Conservation (phyloP, 2,113 vertebrate species). For the Tapirus terrestris region DNA sequence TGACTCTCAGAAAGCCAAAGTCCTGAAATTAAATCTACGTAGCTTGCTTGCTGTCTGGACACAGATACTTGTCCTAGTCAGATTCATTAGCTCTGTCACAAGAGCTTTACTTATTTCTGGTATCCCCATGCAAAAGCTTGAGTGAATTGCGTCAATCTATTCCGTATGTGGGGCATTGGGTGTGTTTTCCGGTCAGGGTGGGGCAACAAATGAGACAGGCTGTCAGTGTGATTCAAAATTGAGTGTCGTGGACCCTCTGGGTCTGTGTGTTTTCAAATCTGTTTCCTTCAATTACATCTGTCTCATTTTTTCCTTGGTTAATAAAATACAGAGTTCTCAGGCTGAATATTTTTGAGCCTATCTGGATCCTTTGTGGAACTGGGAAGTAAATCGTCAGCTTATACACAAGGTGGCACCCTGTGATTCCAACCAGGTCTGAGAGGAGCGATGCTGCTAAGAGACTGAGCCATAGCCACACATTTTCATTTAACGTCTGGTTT, state of each 20-base stretch:
- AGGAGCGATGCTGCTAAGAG: constrained; percentile 39
- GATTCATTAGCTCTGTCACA: constrained; percentile 41
- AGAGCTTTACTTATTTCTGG: constrained; percentile 37
- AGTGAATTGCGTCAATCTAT: constrained; percentile 19
- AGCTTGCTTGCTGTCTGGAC: neutral
- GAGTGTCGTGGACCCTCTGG: constrained; percentile 1
- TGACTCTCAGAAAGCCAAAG: constrained; percentile 43
- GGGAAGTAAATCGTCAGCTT: constrained; percentile 77
- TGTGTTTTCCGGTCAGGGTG: constrained; percentile 42
- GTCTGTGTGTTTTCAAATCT: constrained; percentile 45
- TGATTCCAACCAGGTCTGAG: constrained; percentile 77
- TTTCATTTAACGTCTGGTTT: constrained; percentile 62
- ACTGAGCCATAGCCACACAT: neutral
- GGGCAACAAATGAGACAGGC: constrained; percentile 22
- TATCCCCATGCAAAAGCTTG: neutral
- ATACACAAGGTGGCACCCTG: constrained; percentile 85
- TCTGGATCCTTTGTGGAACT: constrained; percentile 63
- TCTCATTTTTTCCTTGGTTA: constrained; percentile 43
- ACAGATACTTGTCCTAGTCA: neutral
- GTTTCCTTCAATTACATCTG: constrained; percentile 59
- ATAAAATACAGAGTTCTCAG: constrained; percentile 60
- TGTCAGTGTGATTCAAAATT: constrained; percentile 38
- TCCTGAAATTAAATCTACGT: constrained; percentile 31
- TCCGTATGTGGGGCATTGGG: constrained; percentile 39
- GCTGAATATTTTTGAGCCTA: constrained; percentile 45